These are phyloP conservation scores for Aspidapion aeneum DNA, from an alignment of 2,888 invertebrate species.

Conservation along the genomic window DNA sequence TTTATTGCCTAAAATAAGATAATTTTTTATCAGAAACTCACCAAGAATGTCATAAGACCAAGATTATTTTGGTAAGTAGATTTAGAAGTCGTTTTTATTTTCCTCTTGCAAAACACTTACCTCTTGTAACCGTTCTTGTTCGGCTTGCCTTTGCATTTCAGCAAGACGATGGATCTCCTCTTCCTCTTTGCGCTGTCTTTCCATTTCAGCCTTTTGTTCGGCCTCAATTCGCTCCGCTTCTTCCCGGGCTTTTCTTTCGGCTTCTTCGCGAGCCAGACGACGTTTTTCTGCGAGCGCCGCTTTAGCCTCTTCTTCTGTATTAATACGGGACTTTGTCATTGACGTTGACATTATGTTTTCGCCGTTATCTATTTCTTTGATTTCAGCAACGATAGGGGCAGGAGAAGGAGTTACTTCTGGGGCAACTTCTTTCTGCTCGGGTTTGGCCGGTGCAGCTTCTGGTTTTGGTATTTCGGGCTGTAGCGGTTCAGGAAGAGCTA, in stretches of 20 bases:
- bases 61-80: not conserved
- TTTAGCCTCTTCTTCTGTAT: constrained; percentile 90
- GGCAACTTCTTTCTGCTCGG: constrained; percentile 3
- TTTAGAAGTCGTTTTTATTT: not conserved
- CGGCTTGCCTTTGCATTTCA: constrained; percentile 74
- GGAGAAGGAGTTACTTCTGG: not conserved
- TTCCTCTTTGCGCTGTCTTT: constrained; percentile 71
- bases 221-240: constrained; percentile 72
- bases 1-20: constrained; percentile 51
- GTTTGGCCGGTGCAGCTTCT: constrained; percentile 1
- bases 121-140: constrained; percentile 81
- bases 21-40: constrained; percentile 10
- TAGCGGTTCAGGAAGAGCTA: not conserved
- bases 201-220: constrained; percentile 69
- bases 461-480: not conserved
- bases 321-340: constrained; percentile 68
- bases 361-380: constrained; percentile 14
- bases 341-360: constrained; percentile 53
- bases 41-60: too few relatives aligned
- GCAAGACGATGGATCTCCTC: constrained; percentile 78
- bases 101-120: too few relatives aligned
- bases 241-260: constrained; percentile 84
- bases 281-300: constrained; percentile 89
- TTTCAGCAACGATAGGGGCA: constrained; percentile 14
- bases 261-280: constrained; percentile 84